These are phyloP conservation scores for Saiga tatarica DNA, from an alignment of 2,113 vertebrate genomes.

Conservation along the genomic window DNA sequence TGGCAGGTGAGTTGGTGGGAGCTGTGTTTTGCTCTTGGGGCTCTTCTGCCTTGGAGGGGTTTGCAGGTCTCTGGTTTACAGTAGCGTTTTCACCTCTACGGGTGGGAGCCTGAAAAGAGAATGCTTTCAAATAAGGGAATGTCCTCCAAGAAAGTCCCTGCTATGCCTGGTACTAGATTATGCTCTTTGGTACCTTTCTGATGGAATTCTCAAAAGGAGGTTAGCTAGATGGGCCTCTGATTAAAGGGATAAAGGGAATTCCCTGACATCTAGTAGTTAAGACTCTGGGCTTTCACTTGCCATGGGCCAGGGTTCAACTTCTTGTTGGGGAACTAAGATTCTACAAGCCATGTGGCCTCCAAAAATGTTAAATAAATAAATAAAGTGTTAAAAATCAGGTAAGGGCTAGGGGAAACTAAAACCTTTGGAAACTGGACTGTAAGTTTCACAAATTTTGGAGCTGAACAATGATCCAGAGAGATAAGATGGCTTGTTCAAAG, in stretches of 20 bases:
- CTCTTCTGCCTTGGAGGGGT: too few species aligned
- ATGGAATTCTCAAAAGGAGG: neutral
- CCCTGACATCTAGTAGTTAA: neutral
- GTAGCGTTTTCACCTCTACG: neutral
- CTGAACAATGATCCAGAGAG: neutral
- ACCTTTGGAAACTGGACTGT: neutral
- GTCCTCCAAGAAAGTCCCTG: neutral
- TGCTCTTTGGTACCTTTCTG: neutral
- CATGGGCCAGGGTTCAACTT: neutral
- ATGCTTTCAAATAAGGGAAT: neutral
- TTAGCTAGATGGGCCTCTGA: neutral
- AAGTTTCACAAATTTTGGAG: neutral
- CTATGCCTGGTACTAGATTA: neutral
- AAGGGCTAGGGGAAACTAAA: neutral
- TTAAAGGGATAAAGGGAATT: neutral
- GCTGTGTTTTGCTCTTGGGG: neutral
- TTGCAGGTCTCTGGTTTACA: neutral
- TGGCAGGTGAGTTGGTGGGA: neutral
- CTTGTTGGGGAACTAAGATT: neutral
- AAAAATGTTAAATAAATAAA: neutral
- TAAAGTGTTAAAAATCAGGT: neutral
- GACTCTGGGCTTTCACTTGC: neutral
- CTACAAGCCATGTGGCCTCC: neutral
- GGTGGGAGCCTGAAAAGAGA: conserved; percentile 34
- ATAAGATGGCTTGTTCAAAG: neutral